Evolutionary conservation across 2,113 vertebrate species (phyloP).

Genomic region (Pollachius pollachius): DNA sequence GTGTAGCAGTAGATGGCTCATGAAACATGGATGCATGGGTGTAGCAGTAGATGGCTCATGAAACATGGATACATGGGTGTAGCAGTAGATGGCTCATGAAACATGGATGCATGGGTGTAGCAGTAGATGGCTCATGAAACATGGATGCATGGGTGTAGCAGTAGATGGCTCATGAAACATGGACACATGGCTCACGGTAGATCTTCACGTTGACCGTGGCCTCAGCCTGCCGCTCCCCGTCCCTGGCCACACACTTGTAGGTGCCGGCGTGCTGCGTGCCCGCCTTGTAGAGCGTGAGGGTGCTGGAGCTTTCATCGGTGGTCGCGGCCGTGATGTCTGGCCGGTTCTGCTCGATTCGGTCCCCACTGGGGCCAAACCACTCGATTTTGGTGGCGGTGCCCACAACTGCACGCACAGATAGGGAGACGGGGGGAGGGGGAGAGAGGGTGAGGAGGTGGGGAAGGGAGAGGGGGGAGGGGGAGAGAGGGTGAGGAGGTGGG

Average conservation of each 20-base stretch:
- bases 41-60: too few relatives aligned
- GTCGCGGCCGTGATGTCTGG: slow-evolving; percentile 87
- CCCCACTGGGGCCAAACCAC: slow-evolving; percentile 92
- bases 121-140: too few relatives aligned
- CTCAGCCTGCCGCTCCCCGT: slow-evolving; percentile 81
- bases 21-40: too few relatives aligned
- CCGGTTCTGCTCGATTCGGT: slow-evolving; percentile 84
- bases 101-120: too few relatives aligned
- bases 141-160: too few relatives aligned
- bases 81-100: too few relatives aligned
- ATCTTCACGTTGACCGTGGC: slow-evolving; percentile 94
- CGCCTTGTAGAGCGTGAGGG: slow-evolving; percentile 93
- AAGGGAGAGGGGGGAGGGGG: too few relatives aligned
- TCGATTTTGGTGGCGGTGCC: slow-evolving; percentile 89
- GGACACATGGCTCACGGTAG: slow-evolving; percentile 82
- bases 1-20: too few relatives aligned
- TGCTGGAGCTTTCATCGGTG: slow-evolving; percentile 87
- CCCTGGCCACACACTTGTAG: slow-evolving; percentile 90
- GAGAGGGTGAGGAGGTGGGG: neutral
- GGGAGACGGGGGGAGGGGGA: neutral
- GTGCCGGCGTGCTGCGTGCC: slow-evolving; percentile 87
- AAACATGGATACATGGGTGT: too few relatives aligned
- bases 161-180: too few relatives aligned
- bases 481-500: too few relatives aligned
- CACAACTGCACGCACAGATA: slow-evolving; percentile 65